A percentile compares a stretch with the other conserved stretches of the same genome.
Evolutionary conservation across 2,797 vertebrate species (phyloP).

Genomic region (Lagocephalus sceleratus): DNA sequence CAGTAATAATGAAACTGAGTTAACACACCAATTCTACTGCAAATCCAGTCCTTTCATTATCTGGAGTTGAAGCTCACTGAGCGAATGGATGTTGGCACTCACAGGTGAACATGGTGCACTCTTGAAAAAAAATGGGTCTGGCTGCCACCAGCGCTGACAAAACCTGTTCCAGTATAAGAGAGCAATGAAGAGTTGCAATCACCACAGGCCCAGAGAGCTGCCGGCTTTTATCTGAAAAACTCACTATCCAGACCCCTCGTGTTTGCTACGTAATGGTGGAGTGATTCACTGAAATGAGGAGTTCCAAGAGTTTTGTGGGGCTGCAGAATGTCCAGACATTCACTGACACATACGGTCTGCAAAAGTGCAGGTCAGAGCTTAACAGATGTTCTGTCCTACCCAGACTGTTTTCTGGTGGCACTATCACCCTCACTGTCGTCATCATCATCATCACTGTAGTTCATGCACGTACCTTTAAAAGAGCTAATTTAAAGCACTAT

Average conservation of each 20-base stretch:
- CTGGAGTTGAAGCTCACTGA: neutral
- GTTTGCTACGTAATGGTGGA: neutral
- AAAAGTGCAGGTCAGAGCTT: neutral
- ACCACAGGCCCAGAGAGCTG: neutral
- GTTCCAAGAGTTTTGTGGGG: neutral
- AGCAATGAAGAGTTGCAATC: neutral
- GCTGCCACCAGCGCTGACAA: neutral
- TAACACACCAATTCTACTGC: neutral
- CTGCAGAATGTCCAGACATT: neutral
- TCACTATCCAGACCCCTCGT: neutral
- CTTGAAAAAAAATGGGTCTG: neutral
- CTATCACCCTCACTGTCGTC: neutral
- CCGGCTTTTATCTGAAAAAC: neutral
- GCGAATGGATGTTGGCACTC: neutral
- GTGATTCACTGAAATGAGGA: neutral
- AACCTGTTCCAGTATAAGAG: neutral
- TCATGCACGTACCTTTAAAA: neutral
- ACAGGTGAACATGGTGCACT: neutral
- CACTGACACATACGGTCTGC: neutral
- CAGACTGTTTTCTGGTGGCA: neutral
- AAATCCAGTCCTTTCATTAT: neutral
- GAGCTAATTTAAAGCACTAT: neutral
- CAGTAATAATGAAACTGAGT: too few species aligned
- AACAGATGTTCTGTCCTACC: neutral
- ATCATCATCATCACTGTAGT: neutral